Conservation (phyloP, 2,888 invertebrate species). For the Trichopoda pennipes region DNA sequence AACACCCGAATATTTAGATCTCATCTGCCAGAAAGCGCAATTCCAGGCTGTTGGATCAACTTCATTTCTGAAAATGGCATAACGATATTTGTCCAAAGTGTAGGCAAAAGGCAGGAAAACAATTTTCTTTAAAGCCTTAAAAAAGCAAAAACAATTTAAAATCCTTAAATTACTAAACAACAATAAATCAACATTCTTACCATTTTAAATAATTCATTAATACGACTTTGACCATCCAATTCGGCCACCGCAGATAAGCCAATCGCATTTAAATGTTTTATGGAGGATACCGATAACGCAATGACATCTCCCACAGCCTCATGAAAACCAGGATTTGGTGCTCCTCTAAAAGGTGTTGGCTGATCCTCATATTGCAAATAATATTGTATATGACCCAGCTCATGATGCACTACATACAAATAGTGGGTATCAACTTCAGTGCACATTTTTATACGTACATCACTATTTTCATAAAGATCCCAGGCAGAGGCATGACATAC, state of each 20-base stretch:
- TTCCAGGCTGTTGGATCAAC: constrained; percentile 84
- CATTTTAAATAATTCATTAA: constrained; percentile 84
- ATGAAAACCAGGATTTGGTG: constrained; percentile 84
- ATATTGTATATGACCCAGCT: constrained; percentile 87
- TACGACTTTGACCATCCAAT: constrained; percentile 84
- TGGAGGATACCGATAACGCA: constrained; percentile 85
- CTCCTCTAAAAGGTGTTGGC: constrained; percentile 84
- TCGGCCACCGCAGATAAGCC: constrained; percentile 83
- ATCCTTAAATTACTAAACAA: neutral
- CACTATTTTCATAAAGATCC: constrained; percentile 91
- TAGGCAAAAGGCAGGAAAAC: constrained; percentile 87
- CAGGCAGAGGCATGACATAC: constrained; percentile 94
- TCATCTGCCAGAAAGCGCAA: constrained; percentile 86
- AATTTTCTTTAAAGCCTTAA: constrained; percentile 83
- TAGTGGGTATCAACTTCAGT: constrained; percentile 83
- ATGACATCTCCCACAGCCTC: constrained; percentile 89
- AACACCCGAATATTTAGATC: constrained; percentile 84
- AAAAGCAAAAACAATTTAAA: neutral
- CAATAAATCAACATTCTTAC: constrained; percentile 55
- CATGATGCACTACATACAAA: constrained; percentile 85
- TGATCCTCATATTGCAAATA: constrained; percentile 84
- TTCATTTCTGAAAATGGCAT: constrained; percentile 85
- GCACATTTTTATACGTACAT: constrained; percentile 88
- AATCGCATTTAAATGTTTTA: constrained; percentile 87
- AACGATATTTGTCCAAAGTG: constrained; percentile 86